These are phyloP conservation scores for Lithobates sylvaticus DNA, from an alignment of 2,797 vertebrate genomes.

Conservation along the genomic window DNA sequence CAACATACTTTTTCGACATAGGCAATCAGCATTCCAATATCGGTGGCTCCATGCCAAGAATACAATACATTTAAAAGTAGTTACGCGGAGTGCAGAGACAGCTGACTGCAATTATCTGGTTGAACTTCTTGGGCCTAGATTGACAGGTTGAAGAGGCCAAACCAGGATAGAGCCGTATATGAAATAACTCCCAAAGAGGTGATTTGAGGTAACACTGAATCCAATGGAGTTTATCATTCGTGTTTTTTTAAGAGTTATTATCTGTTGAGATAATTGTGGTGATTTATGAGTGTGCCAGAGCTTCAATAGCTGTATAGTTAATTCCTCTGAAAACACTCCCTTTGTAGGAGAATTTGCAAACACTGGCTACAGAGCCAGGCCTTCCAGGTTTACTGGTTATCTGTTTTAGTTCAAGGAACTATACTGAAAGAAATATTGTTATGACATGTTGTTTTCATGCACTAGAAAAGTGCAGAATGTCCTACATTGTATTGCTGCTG, in stretches of 20 bases:
- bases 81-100: neutral
- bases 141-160: neutral
- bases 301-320: constrained; percentile 27
- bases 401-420: neutral
- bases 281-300: constrained; percentile 32
- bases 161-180: constrained; percentile 15
- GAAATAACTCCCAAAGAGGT: constrained; percentile 41
- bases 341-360: neutral
- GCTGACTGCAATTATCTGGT: constrained; percentile 8
- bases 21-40: neutral
- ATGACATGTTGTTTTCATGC: neutral
- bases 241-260: constrained; percentile 50
- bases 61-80: neutral
- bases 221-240: constrained; percentile 14
- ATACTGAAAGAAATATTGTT: neutral
- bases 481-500: neutral
- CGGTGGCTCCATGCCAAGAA: neutral
- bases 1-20: neutral
- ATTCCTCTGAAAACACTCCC: constrained; percentile 29
- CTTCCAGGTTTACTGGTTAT: neutral
- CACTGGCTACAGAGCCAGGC: neutral
- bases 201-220: constrained; percentile 42
- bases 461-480: neutral
- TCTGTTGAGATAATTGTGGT: constrained; percentile 40
- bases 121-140: neutral